Percentiles rank a stretch among this genome's conserved stretches.
These are phyloP conservation scores for Tauraco erythrolophus DNA, from an alignment of 2,113 vertebrate species.

Conservation along the genomic window DNA sequence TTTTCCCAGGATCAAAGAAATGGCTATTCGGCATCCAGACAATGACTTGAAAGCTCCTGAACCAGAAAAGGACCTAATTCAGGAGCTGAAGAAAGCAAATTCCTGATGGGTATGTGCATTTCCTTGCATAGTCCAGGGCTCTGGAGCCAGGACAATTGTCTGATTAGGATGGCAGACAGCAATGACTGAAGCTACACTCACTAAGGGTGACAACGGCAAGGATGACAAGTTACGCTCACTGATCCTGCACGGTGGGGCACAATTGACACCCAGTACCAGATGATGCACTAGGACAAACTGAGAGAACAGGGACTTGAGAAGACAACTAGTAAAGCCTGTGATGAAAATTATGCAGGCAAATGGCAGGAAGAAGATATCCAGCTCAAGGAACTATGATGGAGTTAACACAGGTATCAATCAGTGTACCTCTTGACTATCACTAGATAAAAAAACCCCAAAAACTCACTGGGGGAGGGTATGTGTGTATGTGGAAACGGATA, in stretches of 20 bases:
- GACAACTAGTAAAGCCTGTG: neutral
- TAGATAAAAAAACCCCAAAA: neutral
- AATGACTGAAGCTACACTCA: neutral
- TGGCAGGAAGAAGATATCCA: neutral
- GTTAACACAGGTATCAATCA: neutral
- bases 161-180: neutral
- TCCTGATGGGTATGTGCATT: neutral
- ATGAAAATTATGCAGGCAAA: neutral
- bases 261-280: neutral
- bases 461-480: neutral
- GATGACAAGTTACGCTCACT: neutral
- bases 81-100: neutral
- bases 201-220: neutral
- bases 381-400: neutral
- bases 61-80: neutral
- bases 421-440: neutral
- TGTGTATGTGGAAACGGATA: rapidly evolving
- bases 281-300: neutral
- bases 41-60: neutral
- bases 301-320: neutral
- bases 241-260: neutral
- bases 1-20: neutral
- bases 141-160: neutral
- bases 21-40: neutral
- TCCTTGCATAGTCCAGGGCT: neutral